Base-by-base conservation (phyloP, 2,113 vertebrate genomes). In the Pelecanoides urinatrix region DNA sequence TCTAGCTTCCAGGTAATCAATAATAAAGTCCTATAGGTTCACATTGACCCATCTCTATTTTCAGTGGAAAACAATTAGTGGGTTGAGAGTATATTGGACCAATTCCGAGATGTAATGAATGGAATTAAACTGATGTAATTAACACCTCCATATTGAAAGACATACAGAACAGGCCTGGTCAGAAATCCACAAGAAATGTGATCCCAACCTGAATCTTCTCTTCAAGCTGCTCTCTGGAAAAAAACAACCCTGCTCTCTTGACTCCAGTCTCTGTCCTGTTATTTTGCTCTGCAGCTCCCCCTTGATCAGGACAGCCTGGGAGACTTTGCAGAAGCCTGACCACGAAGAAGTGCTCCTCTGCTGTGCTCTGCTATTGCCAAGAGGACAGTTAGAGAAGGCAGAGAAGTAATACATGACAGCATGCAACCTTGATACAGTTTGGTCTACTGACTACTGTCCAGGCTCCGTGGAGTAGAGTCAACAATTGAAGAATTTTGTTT, bases 101-200 rank as follows among this genome's bases (percentile, higher is more conserved):
- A 70, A 73, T 76, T 93, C 42, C 2, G 1, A 94, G 65, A 59
- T 74, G 53, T 52, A 91, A 96, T 72, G 61, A 95, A 91, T 75
- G 34, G 70, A 91, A 96, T 94, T 92, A 91, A 96, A 89, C 65
- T 65, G 89, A 70, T 90, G 91, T 94, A 73, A 95, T 91, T 95
- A 96, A 85, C 77, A 92, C 19, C 73, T 96, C 47, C n/a, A 61
- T 63, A 68, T 44, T 81, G 56, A 81, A 87, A 94, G 56, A 85
- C 45, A 82, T 21, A 38, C 23, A 49, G 23, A 94, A 94, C 13
- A 78, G 42, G 50, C 29, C 67, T 52, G 29, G 26, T 22, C 27
- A 91, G 84, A 81, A 85, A 88, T 36, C 50, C 42, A 34, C 29
- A 65, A 86, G 61, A 81, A 78, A 55, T 27, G 29, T 29, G 32